Evolutionary conservation across 2,797 vertebrate species (phyloP).

Genomic region (Coluber constrictor): DNA sequence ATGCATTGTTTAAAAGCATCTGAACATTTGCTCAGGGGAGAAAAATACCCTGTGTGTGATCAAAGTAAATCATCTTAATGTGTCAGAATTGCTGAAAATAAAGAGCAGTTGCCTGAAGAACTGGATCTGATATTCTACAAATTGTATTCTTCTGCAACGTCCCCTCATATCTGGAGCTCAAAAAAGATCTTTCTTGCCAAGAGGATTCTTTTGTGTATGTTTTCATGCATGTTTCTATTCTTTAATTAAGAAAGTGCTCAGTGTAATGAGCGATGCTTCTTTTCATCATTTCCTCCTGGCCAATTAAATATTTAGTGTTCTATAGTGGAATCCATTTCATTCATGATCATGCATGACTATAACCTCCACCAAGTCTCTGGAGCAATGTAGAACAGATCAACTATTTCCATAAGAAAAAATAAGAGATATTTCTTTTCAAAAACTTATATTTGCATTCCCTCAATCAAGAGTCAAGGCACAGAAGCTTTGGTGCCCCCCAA

Average conservation of each 20-base stretch:
- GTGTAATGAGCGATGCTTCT: neutral
- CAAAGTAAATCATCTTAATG: neutral
- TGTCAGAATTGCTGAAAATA: neutral
- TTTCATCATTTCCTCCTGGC: neutral
- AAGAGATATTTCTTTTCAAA: neutral
- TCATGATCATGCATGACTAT: neutral
- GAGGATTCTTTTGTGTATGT: neutral
- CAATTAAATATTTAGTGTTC: neutral
- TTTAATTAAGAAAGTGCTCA: neutral
- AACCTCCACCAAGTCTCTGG: neutral
- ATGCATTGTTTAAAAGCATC: neutral
- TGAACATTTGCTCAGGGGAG: too few relatives aligned
- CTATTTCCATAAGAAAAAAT: neutral
- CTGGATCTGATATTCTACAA: neutral
- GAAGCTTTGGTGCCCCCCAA: too few relatives aligned
- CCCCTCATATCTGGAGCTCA: neutral
- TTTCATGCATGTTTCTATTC: neutral
- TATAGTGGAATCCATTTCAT: neutral
- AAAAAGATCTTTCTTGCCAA: neutral
- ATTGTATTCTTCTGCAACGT: neutral
- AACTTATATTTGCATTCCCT: neutral
- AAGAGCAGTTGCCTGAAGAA: neutral
- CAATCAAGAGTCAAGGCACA: neutral
- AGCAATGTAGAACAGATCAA: too few relatives aligned
- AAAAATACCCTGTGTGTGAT: neutral